Evolutionary conservation across 2,113 vertebrate genomes (phyloP), one percentile per base, ranked within the genome.

Genomic region (Prionailurus viverrinus): DNA sequence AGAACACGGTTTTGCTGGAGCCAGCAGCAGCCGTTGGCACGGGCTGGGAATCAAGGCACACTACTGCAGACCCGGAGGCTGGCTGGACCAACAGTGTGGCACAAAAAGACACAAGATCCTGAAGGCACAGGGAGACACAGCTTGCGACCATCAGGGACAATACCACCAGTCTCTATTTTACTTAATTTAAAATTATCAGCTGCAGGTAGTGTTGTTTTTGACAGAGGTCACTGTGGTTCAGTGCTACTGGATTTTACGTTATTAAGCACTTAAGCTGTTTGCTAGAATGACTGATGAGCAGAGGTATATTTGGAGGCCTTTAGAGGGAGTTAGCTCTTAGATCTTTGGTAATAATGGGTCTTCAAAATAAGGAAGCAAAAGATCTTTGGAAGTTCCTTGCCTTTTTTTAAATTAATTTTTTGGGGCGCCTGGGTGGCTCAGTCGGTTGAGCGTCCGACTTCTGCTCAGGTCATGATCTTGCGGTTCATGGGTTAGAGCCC

Each of bases 111-210:
- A 45, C n/a, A 84, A 84, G 25, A 61, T 39, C 58, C 41, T 45
- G 11, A 93, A 58, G 39, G 31, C 82, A 51, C 0, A 36, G 68
- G 33, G 12, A 4, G 65, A 61, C 8, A 7, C 4, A 11, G 53
- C 29, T 68, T 89, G 33, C 48, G 68, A 71, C 4, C 82, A 55
- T 48, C 71, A 33, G 8, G 19, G 33, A 29, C 58, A 79, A 48
- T 83, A 53, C 82, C 74, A 90, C 83, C 69, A 33, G 25, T 92
- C 73, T 79, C 90, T 65, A 21, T 90, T 96, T 96, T 23, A 84
- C 55, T 94, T 94, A 92, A 80, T 55, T 81, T 55, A 95, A 95
- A 68, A 94, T 79, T 27, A 76, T 78, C 68, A 69, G 55, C 31
- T 31, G 41, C 29, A 74, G 27, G 29, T 48, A 51, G 51, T 66